phyloP scores from a whole-genome alignment of 2,888 invertebrate species.

The Euclidia mi region DNA sequence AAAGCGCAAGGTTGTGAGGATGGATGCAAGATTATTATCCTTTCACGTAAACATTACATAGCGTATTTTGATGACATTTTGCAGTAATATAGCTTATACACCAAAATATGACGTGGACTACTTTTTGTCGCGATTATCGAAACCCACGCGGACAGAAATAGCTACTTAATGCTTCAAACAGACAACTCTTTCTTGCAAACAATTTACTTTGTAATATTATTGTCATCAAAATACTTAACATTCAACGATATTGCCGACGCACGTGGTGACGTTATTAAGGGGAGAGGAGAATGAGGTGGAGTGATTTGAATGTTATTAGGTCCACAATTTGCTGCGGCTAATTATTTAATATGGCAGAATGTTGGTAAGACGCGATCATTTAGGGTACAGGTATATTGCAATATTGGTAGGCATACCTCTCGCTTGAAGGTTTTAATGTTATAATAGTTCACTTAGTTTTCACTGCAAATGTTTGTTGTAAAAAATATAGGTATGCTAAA shows the following conservation, averaged over 20 bases:
- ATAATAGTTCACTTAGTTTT: not conserved
- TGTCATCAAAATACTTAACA: slow-evolving; percentile 10
- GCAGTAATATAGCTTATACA: too few species aligned
- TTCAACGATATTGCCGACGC: slow-evolving; percentile 22
- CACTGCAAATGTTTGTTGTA: too few species aligned
- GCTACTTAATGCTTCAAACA: too few species aligned
- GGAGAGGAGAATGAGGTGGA: slow-evolving; percentile 1
- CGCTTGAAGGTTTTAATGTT: not conserved
- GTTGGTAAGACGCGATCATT: slow-evolving; percentile 14
- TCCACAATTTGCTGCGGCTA: slow-evolving; percentile 26
- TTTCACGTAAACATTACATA: too few species aligned
- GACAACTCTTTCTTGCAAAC: too few species aligned
- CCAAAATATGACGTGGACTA: too few species aligned
- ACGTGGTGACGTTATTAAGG: slow-evolving; percentile 28
- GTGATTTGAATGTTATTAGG: slow-evolving; percentile 29
- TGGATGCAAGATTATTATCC: too few species aligned
- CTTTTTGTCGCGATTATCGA: too few species aligned
- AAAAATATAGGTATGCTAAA: too few species aligned
- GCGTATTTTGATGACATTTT: too few species aligned
- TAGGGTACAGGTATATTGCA: slow-evolving; percentile 5
- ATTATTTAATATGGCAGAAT: slow-evolving; percentile 38
- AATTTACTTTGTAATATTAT: not conserved
- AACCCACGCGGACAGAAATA: too few species aligned
- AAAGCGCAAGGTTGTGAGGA: too few species aligned
- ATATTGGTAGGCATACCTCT: not conserved